A percentile compares a stretch with the other conserved stretches of the same genome.
Evolutionary conservation across 2,113 vertebrate genomes (phyloP).

Genomic region (Euleptes europaea): DNA sequence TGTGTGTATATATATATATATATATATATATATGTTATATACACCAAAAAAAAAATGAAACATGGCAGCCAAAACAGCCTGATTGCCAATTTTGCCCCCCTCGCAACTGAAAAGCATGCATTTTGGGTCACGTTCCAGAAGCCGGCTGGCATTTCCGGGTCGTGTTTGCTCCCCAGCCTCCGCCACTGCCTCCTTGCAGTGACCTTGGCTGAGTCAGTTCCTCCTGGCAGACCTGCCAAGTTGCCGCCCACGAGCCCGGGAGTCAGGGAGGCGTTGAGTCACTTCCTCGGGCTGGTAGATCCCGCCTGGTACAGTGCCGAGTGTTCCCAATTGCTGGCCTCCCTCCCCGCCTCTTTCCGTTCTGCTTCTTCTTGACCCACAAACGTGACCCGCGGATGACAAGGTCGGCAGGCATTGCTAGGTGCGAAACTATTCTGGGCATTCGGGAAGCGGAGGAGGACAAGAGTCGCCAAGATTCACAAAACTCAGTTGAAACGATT

Average conservation of each 20-base stretch:
- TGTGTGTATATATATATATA: too few relatives aligned
- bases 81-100: background rate
- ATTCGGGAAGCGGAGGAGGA: too few relatives aligned
- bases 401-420: background rate
- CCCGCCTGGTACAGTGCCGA: background rate
- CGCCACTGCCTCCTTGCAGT: background rate
- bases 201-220: slow-evolving; percentile 8
- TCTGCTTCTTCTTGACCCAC: background rate
- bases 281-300: background rate
- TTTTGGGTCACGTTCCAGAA: too few relatives aligned
- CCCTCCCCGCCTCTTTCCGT: too few relatives aligned
- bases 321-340: background rate
- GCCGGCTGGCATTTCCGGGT: background rate
- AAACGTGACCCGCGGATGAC: background rate
- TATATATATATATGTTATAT: too few relatives aligned
- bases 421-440: background rate
- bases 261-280: background rate
- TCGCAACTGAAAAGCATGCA: too few relatives aligned
- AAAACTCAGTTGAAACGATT: background rate
- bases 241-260: background rate
- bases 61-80: background rate
- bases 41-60: too few relatives aligned
- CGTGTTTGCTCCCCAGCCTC: background rate
- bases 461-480: too few relatives aligned
- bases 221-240: background rate